Percentiles rank a stretch among this genome's conserved stretches.
Conservation (phyloP, 2,113 vertebrate species). For the Corythaixoides concolor region DNA sequence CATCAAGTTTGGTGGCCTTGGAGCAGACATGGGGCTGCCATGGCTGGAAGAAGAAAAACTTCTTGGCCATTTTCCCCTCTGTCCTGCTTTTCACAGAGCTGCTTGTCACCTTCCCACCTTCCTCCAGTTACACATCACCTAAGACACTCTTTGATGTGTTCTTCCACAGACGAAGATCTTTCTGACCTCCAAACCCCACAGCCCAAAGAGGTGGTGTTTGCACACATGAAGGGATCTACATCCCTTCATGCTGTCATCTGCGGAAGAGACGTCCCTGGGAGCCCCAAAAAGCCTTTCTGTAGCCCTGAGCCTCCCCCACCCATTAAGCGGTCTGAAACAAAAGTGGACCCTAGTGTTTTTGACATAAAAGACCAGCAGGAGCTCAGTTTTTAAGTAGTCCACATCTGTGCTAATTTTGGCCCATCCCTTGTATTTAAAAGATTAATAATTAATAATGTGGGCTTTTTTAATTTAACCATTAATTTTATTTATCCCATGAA, state of each 20-base stretch:
- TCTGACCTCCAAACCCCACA: not conserved
- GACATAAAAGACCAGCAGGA: not conserved
- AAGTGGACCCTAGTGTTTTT: not conserved
- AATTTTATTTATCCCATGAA: not conserved
- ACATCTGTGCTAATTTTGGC: not conserved
- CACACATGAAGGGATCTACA: rapidly evolving
- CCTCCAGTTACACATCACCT: not conserved
- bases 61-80: not conserved
- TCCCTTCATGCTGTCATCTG: not conserved
- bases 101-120: not conserved
- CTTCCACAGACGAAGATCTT: not conserved
- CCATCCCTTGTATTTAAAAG: not conserved
- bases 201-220: not conserved
- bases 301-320: not conserved
- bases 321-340: not conserved
- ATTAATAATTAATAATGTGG: not conserved
- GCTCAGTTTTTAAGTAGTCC: not conserved
- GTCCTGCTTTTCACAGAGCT: not conserved
- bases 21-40: not conserved
- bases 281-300: rapidly evolving
- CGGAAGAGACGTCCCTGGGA: not conserved
- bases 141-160: not conserved
- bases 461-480: not conserved
- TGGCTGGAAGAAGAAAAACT: not conserved
- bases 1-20: not conserved